These are phyloP conservation scores for Heliconius ismenius DNA, from an alignment of 2,888 invertebrate species.

Conservation along the genomic window DNA sequence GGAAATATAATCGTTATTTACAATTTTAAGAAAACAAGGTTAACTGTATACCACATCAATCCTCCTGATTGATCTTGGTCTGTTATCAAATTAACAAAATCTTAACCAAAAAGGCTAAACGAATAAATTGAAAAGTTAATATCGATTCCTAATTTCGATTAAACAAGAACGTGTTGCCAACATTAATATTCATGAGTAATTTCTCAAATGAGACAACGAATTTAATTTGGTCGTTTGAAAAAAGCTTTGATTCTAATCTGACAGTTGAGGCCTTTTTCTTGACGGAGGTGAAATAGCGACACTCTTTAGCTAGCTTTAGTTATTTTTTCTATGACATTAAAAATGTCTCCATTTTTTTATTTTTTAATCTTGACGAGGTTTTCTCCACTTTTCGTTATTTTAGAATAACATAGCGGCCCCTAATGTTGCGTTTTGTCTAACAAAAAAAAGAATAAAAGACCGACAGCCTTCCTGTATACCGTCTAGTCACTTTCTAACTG, in stretches of 20 bases:
- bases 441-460: neutral
- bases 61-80: constrained; percentile 13
- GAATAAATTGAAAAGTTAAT: constrained; percentile 1
- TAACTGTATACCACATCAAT: constrained; percentile 35
- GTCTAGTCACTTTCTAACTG: neutral
- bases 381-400: neutral
- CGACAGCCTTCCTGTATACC: neutral
- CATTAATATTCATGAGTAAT: constrained; percentile 44
- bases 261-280: constrained; percentile 42
- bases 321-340: neutral
- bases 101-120: constrained; percentile 1
- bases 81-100: constrained; percentile 25
- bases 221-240: constrained; percentile 38
- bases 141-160: constrained; percentile 14
- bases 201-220: constrained; percentile 32
- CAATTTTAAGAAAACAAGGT: constrained; percentile 31
- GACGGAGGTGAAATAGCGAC: constrained; percentile 32
- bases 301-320: too few relatives aligned
- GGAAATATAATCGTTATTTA: constrained; percentile 23
- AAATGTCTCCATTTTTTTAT: neutral
- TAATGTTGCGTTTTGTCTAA: too few relatives aligned
- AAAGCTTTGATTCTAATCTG: constrained; percentile 30
- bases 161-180: constrained; percentile 14
- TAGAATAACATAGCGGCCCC: neutral
- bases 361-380: neutral